Conservation (phyloP, 2,113 vertebrate species). For the Chaetorhynchus papuensis region DNA sequence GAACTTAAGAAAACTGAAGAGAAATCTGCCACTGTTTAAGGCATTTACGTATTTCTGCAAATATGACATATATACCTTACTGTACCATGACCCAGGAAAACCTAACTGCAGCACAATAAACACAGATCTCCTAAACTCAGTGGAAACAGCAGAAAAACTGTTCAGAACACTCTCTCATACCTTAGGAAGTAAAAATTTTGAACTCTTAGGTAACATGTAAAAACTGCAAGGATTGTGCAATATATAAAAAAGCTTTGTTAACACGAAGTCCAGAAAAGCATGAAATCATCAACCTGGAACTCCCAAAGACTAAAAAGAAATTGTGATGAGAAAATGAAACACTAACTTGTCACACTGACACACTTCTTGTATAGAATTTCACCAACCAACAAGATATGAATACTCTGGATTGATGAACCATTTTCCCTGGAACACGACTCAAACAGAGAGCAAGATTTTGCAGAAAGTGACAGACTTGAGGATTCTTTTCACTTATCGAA, state of each 20-base stretch:
- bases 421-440: rapidly evolving
- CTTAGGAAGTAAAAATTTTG: background rate
- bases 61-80: background rate
- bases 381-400: background rate
- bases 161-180: background rate
- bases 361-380: background rate
- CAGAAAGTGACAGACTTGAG: background rate
- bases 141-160: background rate
- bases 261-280: background rate
- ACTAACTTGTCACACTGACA: background rate
- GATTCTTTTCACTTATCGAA: background rate
- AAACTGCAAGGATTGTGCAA: background rate
- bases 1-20: background rate
- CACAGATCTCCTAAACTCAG: background rate
- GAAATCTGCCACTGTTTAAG: background rate
- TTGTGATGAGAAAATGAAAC: background rate
- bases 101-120: background rate
- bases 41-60: background rate
- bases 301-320: background rate
- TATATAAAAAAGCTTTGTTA: background rate
- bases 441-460: background rate
- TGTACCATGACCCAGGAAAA: background rate
- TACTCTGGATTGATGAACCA: background rate
- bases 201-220: background rate
- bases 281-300: background rate